Percentiles rank a stretch among this genome's conserved stretches.
Conservation (phyloP, 2,888 invertebrate species). For the Sphaeridia pumilis region DNA sequence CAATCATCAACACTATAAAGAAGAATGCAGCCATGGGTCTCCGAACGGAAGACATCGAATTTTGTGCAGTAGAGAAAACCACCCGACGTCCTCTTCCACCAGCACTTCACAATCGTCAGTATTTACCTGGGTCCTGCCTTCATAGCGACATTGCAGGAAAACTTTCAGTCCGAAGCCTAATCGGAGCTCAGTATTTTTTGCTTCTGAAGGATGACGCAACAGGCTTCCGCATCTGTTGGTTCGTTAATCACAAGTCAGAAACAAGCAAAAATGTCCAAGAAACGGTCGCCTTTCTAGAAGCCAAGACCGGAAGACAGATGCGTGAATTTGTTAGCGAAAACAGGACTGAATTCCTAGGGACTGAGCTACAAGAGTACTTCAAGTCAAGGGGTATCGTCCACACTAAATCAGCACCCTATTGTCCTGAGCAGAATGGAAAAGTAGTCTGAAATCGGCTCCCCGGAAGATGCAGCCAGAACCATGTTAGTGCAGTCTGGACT, state of each 20-base stretch:
- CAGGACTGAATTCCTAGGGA: not conserved
- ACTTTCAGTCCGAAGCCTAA: not conserved
- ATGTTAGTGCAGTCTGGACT: not conserved
- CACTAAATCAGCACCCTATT: not conserved
- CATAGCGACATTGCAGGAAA: not conserved
- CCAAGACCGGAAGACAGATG: not conserved
- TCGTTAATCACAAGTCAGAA: not conserved
- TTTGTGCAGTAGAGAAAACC: too few species aligned
- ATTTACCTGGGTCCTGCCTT: not conserved
- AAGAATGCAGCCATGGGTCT: conserved; percentile 15
- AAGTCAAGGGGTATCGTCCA: not conserved
- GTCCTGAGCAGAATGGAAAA: conserved; percentile 1
- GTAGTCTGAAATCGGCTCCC: not conserved
- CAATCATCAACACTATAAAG: conserved; percentile 8
- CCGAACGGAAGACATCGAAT: not conserved
- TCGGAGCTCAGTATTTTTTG: not conserved
- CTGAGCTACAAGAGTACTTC: not conserved
- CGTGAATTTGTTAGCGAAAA: not conserved
- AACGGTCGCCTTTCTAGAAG: not conserved
- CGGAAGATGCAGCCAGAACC: not conserved
- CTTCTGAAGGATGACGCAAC: conserved; percentile 4
- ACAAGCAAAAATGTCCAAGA: not conserved
- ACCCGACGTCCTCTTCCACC: too few species aligned
- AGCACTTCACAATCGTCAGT: too few species aligned
- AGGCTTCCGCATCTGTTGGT: not conserved